A percentile compares a stretch with the other conserved stretches of the same genome.
phyloP scores from a whole-genome alignment of 2,113 vertebrate genomes.

The Rallus limicola region DNA sequence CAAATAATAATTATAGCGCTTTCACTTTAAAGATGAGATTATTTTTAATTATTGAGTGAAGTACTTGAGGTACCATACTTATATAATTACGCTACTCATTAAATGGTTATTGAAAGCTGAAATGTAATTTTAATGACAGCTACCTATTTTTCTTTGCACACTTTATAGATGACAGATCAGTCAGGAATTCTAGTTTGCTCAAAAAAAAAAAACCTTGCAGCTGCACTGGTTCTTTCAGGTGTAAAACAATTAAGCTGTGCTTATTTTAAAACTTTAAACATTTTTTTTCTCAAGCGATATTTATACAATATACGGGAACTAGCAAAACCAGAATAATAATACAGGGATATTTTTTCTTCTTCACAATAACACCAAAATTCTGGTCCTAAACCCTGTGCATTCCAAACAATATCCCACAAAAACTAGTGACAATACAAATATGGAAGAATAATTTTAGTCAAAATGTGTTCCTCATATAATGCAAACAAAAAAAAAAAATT shows the following conservation, averaged over 20 bases:
- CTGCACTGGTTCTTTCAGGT: slow-evolving; percentile 59
- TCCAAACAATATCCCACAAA: not conserved
- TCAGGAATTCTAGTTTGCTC: slow-evolving; percentile 66
- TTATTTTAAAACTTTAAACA: slow-evolving; percentile 47
- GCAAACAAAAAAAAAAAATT: slow-evolving; percentile 25
- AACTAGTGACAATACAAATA: slow-evolving; percentile 32
- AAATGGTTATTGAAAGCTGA: slow-evolving; percentile 79
- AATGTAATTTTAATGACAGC: slow-evolving; percentile 79
- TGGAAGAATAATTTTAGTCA: slow-evolving; percentile 43
- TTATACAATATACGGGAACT: not conserved
- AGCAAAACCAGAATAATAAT: slow-evolving; percentile 1
- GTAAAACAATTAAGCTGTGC: slow-evolving; percentile 52
- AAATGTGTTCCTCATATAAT: slow-evolving; percentile 37
- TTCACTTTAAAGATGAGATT: slow-evolving; percentile 80
- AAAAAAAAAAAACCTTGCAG: slow-evolving; percentile 68
- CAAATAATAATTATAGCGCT: slow-evolving; percentile 79
- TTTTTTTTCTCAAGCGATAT: slow-evolving; percentile 1
- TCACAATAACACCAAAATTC: not conserved
- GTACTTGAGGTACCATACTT: slow-evolving; percentile 77
- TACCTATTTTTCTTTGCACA: slow-evolving; percentile 78
- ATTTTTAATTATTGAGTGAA: slow-evolving; percentile 82
- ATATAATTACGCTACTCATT: slow-evolving; percentile 79
- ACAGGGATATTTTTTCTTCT: not conserved
- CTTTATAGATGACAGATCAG: slow-evolving; percentile 77
- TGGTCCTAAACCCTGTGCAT: not conserved